Conservation (phyloP, 2,888 invertebrate genomes). For the Tridacna gigas region DNA sequence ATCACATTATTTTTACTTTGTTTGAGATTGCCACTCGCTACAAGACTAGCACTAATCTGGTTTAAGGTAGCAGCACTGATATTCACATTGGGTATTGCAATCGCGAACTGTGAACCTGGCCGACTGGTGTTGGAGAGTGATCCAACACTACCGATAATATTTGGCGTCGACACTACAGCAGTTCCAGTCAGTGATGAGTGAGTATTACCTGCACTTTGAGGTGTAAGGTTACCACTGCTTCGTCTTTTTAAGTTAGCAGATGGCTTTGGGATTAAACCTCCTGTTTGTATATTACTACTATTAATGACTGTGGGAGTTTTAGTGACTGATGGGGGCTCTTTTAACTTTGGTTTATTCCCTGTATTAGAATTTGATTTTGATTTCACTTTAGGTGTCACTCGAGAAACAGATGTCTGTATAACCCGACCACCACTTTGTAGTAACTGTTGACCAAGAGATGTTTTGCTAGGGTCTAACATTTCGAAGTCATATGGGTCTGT, state of each 20-base stretch:
- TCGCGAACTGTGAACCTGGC: slow-evolving; percentile 67
- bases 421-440: slow-evolving; percentile 42
- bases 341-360: slow-evolving; percentile 66
- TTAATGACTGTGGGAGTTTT: slow-evolving; percentile 50
- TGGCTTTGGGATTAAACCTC: slow-evolving; percentile 41
- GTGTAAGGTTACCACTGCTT: slow-evolving; percentile 68
- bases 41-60: slow-evolving; percentile 71
- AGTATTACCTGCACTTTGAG: slow-evolving; percentile 53
- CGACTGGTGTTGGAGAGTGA: slow-evolving; percentile 64
- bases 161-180: slow-evolving; percentile 59
- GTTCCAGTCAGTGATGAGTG: slow-evolving; percentile 48
- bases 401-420: slow-evolving; percentile 43
- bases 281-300: slow-evolving; percentile 24
- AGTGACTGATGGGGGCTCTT: slow-evolving; percentile 61
- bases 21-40: slow-evolving; percentile 65
- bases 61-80: slow-evolving; percentile 69
- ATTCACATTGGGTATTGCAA: slow-evolving; percentile 74
- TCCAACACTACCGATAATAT: slow-evolving; percentile 64
- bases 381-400: slow-evolving; percentile 70
- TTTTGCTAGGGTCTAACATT: slow-evolving; percentile 65
- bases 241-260: slow-evolving; percentile 71
- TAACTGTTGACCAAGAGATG: slow-evolving; percentile 43
- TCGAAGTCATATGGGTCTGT: slow-evolving; percentile 83
- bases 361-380: slow-evolving; percentile 62
- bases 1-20: slow-evolving; percentile 73